These are phyloP conservation scores for Cyprinodon tularosa DNA, from an alignment of 2,113 vertebrate genomes.

Conservation along the genomic window DNA sequence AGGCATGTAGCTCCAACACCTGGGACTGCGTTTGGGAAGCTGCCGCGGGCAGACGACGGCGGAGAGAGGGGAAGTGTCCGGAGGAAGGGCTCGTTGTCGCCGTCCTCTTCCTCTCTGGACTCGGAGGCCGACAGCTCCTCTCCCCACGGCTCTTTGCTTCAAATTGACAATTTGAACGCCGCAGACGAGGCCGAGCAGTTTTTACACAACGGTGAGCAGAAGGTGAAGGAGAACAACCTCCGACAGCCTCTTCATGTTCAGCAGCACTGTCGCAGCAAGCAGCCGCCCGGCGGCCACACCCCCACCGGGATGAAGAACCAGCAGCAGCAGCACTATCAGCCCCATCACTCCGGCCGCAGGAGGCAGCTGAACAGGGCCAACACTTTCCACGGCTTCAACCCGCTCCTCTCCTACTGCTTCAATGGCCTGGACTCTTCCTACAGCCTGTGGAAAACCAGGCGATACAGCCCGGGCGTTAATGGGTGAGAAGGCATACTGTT, in stretches of 20 bases:
- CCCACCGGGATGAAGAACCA: conserved; percentile 66
- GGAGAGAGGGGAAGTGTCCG: conserved; percentile 60
- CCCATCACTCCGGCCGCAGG: conserved; percentile 83
- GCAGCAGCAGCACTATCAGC: conserved; percentile 60
- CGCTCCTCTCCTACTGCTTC: conserved; percentile 79
- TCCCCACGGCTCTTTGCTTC: conserved; percentile 63
- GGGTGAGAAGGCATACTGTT: conserved; percentile 81
- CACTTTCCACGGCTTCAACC: conserved; percentile 91
- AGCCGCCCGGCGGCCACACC: conserved; percentile 74
- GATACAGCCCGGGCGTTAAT: conserved; percentile 90
- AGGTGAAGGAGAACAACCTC: conserved; percentile 62
- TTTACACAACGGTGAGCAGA: conserved; percentile 61
- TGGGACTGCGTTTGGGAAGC: conserved; percentile 63
- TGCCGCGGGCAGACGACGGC: conserved; percentile 53
- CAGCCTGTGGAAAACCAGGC: conserved; percentile 91
- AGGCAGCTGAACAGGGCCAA: conserved; percentile 94
- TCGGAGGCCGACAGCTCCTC: conserved; percentile 77
- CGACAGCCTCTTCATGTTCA: conserved; percentile 55
- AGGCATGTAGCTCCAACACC: conserved; percentile 49
- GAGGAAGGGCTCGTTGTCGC: conserved; percentile 74
- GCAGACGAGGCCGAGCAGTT: conserved; percentile 61
- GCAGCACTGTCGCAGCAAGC: conserved; percentile 73
- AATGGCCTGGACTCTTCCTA: conserved; percentile 80
- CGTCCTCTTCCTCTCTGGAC: conserved; percentile 74
- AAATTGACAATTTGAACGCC: conserved; percentile 68